A percentile compares a stretch with the other conserved stretches of the same genome.
Evolutionary conservation across 2,888 invertebrate species (phyloP).

Genomic region (Scaptomyza cyrtandrae): DNA sequence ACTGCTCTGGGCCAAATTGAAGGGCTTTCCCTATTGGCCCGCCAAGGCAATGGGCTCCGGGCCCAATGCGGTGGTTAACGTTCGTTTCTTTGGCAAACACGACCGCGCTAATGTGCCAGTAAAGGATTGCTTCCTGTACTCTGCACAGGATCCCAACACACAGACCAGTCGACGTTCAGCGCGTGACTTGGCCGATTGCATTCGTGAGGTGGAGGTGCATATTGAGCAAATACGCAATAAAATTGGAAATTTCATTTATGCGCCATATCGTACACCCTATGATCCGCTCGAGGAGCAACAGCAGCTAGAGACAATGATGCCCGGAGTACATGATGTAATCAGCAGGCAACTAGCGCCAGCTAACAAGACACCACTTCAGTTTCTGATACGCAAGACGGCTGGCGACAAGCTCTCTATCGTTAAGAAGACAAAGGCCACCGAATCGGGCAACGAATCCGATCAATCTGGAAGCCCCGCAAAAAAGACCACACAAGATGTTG

Average conservation of each 20-base stretch:
- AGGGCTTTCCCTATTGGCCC: constrained; percentile 99
- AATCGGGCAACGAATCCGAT: constrained; percentile 81
- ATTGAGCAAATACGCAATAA: constrained; percentile 89
- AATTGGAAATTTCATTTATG: constrained; percentile 90
- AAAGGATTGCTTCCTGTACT: constrained; percentile 93
- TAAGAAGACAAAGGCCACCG: constrained; percentile 75
- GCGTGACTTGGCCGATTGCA: constrained; percentile 86
- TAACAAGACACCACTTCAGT: constrained; percentile 82
- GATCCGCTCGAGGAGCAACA: constrained; percentile 87
- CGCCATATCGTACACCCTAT: constrained; percentile 89
- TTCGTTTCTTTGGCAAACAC: constrained; percentile 97
- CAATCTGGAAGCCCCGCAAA: constrained; percentile 68
- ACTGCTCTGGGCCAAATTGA: constrained; percentile 97
- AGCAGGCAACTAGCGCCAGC: constrained; percentile 68
- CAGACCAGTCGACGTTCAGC: constrained; percentile 83
- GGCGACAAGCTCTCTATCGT: constrained; percentile 83
- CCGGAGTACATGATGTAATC: constrained; percentile 82
- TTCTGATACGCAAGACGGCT: constrained; percentile 84
- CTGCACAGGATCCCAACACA: constrained; percentile 89
- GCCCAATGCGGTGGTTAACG: constrained; percentile 90
- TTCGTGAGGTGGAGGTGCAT: constrained; percentile 90
- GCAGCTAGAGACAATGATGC: constrained; percentile 88
- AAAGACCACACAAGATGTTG: constrained; percentile 25
- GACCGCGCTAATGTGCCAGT: constrained; percentile 96
- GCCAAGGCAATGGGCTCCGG: constrained; percentile 94